These are phyloP conservation scores for Xiphorhynchus erythropygius DNA, from an alignment of 2,797 vertebrate species.

Conservation along the genomic window DNA sequence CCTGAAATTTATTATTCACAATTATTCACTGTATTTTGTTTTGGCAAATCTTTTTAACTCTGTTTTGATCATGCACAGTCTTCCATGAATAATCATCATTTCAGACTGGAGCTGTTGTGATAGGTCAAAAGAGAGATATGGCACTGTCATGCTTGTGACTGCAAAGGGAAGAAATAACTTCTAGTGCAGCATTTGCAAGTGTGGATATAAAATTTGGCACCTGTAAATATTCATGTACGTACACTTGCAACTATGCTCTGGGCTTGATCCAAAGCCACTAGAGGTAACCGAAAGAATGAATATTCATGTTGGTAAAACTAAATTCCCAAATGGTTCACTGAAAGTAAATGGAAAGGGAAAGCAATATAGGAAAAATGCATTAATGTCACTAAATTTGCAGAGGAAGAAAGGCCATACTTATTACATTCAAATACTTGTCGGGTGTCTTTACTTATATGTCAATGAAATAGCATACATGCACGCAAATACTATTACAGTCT, in stretches of 20 bases:
- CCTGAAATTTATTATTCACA: slow-evolving; percentile 54
- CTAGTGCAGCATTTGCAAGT: slow-evolving; percentile 10
- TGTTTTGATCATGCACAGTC: slow-evolving; percentile 52
- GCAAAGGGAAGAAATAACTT: slow-evolving; percentile 25
- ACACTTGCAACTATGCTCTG: slow-evolving; percentile 34
- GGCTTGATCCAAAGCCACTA: slow-evolving; percentile 40
- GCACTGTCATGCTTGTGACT: slow-evolving; percentile 20
- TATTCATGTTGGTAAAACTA: slow-evolving; percentile 52
- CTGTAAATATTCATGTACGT: slow-evolving; percentile 60
- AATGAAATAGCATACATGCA: not conserved
- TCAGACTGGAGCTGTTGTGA: slow-evolving; percentile 34
- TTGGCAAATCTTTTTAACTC: slow-evolving; percentile 61
- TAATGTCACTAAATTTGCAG: not conserved
- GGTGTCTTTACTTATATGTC: not conserved
- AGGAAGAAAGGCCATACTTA: not conserved
- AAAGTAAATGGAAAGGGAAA: slow-evolving; percentile 16
- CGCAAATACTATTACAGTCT: not conserved
- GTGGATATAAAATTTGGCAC: slow-evolving; percentile 39
- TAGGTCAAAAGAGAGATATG: slow-evolving; percentile 49
- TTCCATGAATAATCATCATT: slow-evolving; percentile 50
- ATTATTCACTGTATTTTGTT: slow-evolving; percentile 63
- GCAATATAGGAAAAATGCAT: not conserved
- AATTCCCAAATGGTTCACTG: slow-evolving; percentile 1
- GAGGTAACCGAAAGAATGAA: slow-evolving; percentile 47
- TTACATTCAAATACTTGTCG: not conserved